Evolutionary conservation across 2,797 vertebrate species (phyloP), one percentile per base, ranked within the genome.

Genomic region (Galaxias olidus): DNA sequence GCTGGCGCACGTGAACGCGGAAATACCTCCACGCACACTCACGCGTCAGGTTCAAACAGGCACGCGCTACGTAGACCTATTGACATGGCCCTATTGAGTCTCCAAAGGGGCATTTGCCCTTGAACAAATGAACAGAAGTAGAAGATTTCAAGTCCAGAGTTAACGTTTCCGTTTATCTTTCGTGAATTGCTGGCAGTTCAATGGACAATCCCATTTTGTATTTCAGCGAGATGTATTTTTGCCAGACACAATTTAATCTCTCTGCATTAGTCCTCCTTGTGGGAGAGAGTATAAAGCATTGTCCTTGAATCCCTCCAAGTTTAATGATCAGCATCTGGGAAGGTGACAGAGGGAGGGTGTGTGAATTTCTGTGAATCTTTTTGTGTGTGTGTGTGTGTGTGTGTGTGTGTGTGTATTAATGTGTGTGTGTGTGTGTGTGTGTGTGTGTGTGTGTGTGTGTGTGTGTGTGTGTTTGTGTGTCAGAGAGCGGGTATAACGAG

Each of bases 281-380:
- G 50, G 60, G 66, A 73, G 61, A 69, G 65, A 62, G 75, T 82
- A 79, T 74, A 77, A 85, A 86, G 71, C 73, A 12, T 65, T 83
- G 81, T 65, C 89, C 87, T 89, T 90, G 85, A 85, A 75, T 85
- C 84, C 64, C 53, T 69, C 78, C 72, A 76, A 77, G 81, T 88
- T 86, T 84, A 84, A 83, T 82, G 78, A 85, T 85, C 66, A 71
- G 71, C 12, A 4, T 64, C 79, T 70, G 61, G 52, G 57, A 50
- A 73, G 73, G 30, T 30, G 30, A 30, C 30, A 30, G 30, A 30
- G 30, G 30, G 30, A 30, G 13, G 9, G 19, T 44, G 13, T 10
- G 40, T 63, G 40, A 18, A 9, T 55, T 42, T 54, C 42, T 45
- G 17, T 58, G 30, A 7, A 2, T 44, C 46, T 43, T 12, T 47